Conservation (phyloP, 2,888 invertebrate genomes). For the Automeris io region DNA sequence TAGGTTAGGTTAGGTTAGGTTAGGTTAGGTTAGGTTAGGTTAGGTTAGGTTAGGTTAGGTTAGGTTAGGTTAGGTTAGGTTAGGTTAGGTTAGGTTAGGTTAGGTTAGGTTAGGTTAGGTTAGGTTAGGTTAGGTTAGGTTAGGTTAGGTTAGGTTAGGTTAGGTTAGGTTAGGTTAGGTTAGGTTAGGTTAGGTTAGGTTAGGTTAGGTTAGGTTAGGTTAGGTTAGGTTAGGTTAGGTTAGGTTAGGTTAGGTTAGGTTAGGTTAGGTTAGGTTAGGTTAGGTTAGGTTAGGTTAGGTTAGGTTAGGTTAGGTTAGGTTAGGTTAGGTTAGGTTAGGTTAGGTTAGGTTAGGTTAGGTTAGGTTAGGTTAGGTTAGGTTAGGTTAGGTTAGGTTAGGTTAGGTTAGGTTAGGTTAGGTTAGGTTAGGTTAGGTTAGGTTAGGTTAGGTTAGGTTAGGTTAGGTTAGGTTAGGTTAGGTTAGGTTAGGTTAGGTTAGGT, state of each 20-base stretch:
- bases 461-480: slow-evolving; percentile 10
- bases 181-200: slow-evolving; percentile 11
- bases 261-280: slow-evolving; percentile 13
- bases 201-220: slow-evolving; percentile 12
- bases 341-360: slow-evolving; percentile 15
- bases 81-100: slow-evolving; percentile 16
- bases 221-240: slow-evolving; percentile 15
- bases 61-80: slow-evolving; percentile 15
- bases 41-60: slow-evolving; percentile 12
- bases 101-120: slow-evolving; percentile 18
- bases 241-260: slow-evolving; percentile 12
- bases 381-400: slow-evolving; percentile 14
- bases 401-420: slow-evolving; percentile 13
- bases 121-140: slow-evolving; percentile 18
- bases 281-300: slow-evolving; percentile 14
- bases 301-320: slow-evolving; percentile 12
- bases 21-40: no score
- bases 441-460: slow-evolving; percentile 12
- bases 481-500: slow-evolving; percentile 9
- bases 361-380: slow-evolving; percentile 15
- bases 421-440: slow-evolving; percentile 13
- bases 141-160: slow-evolving; percentile 19
- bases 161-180: slow-evolving; percentile 18
- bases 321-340: slow-evolving; percentile 14
- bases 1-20: no score